phyloP scores from a whole-genome alignment of 2,888 invertebrate genomes.

The Iphiclides podalirius region DNA sequence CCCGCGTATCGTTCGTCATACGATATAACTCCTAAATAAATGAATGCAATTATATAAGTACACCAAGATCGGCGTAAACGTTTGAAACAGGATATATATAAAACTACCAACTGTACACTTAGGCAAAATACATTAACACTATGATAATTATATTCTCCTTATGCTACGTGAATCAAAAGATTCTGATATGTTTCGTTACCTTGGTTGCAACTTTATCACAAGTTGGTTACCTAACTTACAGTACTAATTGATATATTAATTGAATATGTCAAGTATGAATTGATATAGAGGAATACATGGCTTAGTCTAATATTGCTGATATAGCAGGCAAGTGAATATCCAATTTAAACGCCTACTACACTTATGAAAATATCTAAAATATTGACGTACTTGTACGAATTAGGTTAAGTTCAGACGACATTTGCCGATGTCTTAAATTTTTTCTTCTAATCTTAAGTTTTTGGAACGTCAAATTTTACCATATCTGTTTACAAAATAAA shows the following conservation, averaged over 20 bases:
- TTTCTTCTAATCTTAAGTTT: too few relatives aligned
- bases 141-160: slow-evolving; percentile 34
- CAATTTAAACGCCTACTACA: slow-evolving; percentile 4
- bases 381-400: slow-evolving; percentile 15
- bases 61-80: slow-evolving; percentile 26
- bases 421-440: neutral
- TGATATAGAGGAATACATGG: slow-evolving; percentile 38
- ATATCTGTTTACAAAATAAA: too few relatives aligned
- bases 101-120: slow-evolving; percentile 49
- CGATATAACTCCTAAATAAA: neutral
- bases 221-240: slow-evolving; percentile 65
- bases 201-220: slow-evolving; percentile 84
- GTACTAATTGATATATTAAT: slow-evolving; percentile 69
- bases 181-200: slow-evolving; percentile 87
- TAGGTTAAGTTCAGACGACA: neutral
- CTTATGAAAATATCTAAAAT: slow-evolving; percentile 32
- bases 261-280: slow-evolving; percentile 49
- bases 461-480: too few relatives aligned
- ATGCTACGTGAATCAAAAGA: slow-evolving; percentile 82
- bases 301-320: slow-evolving; percentile 64
- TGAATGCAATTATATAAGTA: slow-evolving; percentile 3
- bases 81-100: slow-evolving; percentile 39
- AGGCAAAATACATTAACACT: slow-evolving; percentile 36
- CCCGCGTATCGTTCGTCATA: neutral
- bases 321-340: slow-evolving; percentile 5